phyloP scores from a whole-genome alignment of 2,113 vertebrate species.

The Typhlomys cinereus region DNA sequence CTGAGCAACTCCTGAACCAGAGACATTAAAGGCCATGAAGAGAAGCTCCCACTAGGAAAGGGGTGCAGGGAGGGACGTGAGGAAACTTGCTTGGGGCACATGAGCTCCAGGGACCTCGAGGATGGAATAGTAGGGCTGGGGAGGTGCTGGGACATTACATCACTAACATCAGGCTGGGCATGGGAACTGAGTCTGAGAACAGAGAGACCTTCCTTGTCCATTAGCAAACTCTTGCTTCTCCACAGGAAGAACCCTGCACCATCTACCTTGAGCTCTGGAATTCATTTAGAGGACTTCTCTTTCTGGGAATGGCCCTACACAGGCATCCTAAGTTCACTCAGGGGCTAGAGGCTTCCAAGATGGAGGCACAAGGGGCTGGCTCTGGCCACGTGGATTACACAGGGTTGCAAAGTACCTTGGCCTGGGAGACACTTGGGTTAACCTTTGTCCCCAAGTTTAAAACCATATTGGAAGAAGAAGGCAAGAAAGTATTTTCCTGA shows the following conservation, averaged over 20 bases:
- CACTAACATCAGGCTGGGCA: not conserved
- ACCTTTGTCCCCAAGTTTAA: slow-evolving; percentile 9
- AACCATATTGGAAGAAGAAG: slow-evolving; percentile 27
- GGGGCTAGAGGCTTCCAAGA: not conserved
- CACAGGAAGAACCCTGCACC: not conserved
- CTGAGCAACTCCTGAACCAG: not conserved
- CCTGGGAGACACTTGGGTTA: not conserved
- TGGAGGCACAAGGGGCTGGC: not conserved
- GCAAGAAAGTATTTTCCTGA: slow-evolving; percentile 65
- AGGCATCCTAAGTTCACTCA: not conserved
- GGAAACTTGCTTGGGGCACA: too few species aligned
- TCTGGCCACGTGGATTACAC: not conserved
- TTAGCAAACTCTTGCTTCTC: too few species aligned
- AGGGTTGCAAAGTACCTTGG: not conserved
- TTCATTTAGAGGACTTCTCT: not conserved
- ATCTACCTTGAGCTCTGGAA: not conserved
- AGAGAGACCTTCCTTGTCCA: not conserved
- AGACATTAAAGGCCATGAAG: not conserved
- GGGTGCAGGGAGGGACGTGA: too few species aligned
- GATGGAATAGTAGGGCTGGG: not conserved
- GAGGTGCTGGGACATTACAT: not conserved
- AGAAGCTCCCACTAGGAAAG: not conserved
- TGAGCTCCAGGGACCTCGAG: not conserved
- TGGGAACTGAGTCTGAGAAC: too few species aligned
- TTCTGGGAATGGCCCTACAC: not conserved